Evolutionary conservation across 2,888 invertebrate species (phyloP).

Genomic region (Yponomeuta plumbellus): DNA sequence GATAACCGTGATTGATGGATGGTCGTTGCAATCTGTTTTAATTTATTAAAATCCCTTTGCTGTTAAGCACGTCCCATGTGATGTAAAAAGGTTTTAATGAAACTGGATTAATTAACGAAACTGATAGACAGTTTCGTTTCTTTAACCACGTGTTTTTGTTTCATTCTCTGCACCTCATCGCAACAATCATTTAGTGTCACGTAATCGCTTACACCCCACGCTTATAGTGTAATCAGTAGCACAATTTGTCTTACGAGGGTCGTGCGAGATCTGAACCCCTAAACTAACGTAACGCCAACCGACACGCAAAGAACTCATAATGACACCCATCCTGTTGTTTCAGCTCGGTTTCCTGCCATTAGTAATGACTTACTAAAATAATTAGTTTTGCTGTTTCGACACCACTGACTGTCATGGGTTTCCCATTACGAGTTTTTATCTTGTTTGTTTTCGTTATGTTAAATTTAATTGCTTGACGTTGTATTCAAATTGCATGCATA

Average conservation of each 20-base stretch:
- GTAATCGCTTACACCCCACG: neutral
- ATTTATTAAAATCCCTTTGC: too few species aligned
- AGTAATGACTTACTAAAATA: slow-evolving; percentile 34
- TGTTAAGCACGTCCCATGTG: too few species aligned
- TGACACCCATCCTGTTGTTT: slow-evolving; percentile 49
- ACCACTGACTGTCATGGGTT: slow-evolving; percentile 23
- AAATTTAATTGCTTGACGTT: neutral
- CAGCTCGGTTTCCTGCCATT: slow-evolving; percentile 43
- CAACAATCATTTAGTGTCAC: too few species aligned
- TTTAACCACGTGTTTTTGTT: too few species aligned
- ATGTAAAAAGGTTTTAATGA: neutral
- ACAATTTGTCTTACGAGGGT: neutral
- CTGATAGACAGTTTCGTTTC: neutral
- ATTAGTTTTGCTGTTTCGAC: slow-evolving; percentile 41
- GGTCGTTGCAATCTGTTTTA: neutral
- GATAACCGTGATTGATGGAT: neutral
- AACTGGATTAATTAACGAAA: neutral
- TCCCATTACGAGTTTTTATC: neutral
- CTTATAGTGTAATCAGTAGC: neutral
- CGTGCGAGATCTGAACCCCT: slow-evolving; percentile 1
- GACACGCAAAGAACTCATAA: slow-evolving; percentile 49
- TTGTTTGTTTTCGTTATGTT: neutral
- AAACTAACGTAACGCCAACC: slow-evolving; percentile 14
- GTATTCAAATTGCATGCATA: neutral
- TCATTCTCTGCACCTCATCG: too few species aligned